phyloP scores from a whole-genome alignment of 2,113 vertebrate genomes.

The Tetraodon nigroviridis region DNA sequence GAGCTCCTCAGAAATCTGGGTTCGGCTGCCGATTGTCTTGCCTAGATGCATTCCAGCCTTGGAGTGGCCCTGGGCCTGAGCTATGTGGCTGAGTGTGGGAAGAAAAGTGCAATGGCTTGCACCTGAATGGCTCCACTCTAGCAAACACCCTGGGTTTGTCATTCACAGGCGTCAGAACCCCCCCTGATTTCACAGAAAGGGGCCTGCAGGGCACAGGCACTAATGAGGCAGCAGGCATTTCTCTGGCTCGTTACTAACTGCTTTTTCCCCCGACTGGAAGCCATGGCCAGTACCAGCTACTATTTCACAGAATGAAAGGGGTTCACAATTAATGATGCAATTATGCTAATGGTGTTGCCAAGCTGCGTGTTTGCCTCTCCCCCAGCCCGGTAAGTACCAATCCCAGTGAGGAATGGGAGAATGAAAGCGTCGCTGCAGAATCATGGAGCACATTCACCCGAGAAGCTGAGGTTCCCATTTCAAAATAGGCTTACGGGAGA shows the following conservation, averaged over 20 bases:
- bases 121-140: constrained; percentile 70
- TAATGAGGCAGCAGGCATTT: constrained; percentile 70
- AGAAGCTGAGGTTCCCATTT: constrained; percentile 6
- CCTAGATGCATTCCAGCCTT: constrained; percentile 54
- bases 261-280: constrained; percentile 52
- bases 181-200: constrained; percentile 48
- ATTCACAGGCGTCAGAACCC: constrained; percentile 59
- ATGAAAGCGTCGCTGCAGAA: constrained; percentile 36
- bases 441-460: constrained; percentile 5
- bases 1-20: constrained; percentile 50
- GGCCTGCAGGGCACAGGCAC: constrained; percentile 53
- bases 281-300: constrained; percentile 57
- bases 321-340: constrained; percentile 73
- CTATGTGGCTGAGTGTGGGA: constrained; percentile 66
- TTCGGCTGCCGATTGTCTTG: constrained; percentile 47
- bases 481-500: neutral
- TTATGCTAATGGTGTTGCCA: constrained; percentile 68
- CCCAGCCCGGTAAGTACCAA: constrained; percentile 52
- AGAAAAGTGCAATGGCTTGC: constrained; percentile 71
- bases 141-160: constrained; percentile 62
- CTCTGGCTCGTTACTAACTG: constrained; percentile 55
- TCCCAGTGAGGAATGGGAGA: constrained; percentile 45
- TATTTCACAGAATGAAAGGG: constrained; percentile 59
- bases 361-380: constrained; percentile 46
- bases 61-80: constrained; percentile 59